These are phyloP conservation scores for Phalera bucephala DNA, from an alignment of 2,888 invertebrate genomes.

Conservation along the genomic window DNA sequence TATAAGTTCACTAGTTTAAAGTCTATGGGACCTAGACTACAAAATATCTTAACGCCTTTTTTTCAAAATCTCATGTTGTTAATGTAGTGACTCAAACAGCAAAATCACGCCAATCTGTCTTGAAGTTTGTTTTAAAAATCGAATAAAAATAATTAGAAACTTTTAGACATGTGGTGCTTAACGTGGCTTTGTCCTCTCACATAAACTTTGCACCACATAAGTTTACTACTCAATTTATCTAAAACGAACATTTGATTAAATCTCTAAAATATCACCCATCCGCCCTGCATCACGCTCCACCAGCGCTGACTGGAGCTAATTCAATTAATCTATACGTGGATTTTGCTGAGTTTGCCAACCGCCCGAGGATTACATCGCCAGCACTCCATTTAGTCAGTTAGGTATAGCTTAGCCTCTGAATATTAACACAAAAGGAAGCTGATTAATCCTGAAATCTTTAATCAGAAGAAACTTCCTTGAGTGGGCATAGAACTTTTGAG, in stretches of 20 bases:
- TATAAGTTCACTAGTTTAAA: too few species aligned
- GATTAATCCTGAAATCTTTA: constrained; percentile 6
- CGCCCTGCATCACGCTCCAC: constrained; percentile 15
- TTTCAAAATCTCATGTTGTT: too few species aligned
- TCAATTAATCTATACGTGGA: constrained; percentile 36
- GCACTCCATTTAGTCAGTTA: constrained; percentile 20
- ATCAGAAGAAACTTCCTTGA: not conserved
- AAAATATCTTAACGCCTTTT: too few species aligned
- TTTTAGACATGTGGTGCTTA: too few species aligned
- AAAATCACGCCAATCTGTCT: not conserved
- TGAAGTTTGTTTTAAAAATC: not conserved
- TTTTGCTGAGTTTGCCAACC: constrained; percentile 24
- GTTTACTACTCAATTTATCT: not conserved
- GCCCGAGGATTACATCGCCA: constrained; percentile 15
- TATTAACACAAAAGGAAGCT: constrained; percentile 11
- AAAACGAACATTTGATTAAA: constrained; percentile 13
- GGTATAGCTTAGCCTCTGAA: constrained; percentile 13
- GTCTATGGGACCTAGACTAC: too few species aligned
- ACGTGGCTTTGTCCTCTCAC: too few species aligned
- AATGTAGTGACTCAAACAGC: too few species aligned
- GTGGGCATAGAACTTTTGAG: not conserved
- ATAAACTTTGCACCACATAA: too few species aligned
- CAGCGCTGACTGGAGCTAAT: constrained; percentile 29
- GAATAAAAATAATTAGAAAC: too few species aligned
- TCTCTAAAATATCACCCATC: constrained; percentile 20